phyloP scores from a whole-genome alignment of 2,797 vertebrate genomes.

The Leptodactylus fallax region DNA sequence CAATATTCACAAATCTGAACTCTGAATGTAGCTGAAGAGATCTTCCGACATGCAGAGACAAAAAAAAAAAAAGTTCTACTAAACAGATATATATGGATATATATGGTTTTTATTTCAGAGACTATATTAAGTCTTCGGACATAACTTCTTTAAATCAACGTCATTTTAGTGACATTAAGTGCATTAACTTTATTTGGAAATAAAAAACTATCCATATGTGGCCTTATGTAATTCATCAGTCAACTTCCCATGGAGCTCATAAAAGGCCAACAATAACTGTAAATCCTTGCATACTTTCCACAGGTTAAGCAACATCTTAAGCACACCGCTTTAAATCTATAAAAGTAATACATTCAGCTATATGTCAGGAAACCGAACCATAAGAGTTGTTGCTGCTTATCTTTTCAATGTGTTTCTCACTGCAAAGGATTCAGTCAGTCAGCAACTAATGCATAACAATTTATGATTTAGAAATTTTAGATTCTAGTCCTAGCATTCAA shows the following conservation, averaged over 20 bases:
- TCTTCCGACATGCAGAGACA: background rate
- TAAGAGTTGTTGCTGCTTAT: background rate
- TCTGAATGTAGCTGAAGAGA: background rate
- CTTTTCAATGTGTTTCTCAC: background rate
- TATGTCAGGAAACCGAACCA: background rate
- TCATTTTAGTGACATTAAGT: background rate
- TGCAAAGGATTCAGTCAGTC: background rate
- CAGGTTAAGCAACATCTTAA: background rate
- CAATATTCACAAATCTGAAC: background rate
- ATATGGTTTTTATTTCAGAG: constrained; percentile 1
- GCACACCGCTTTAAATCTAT: background rate
- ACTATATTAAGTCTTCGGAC: background rate
- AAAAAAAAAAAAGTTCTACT: background rate
- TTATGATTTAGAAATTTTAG: background rate
- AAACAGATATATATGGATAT: background rate
- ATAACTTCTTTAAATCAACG: background rate
- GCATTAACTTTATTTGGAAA: background rate
- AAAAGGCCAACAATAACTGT: background rate
- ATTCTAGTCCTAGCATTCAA: background rate
- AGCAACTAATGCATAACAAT: background rate
- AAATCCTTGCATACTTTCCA: background rate
- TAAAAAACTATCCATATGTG: background rate
- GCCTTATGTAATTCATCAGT: background rate
- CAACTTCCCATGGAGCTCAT: background rate
- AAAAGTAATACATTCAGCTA: background rate